Percentiles rank a stretch among this genome's conserved stretches.
phyloP scores from a whole-genome alignment of 2,113 vertebrate species.

The Onychorhynchus coronatus region DNA sequence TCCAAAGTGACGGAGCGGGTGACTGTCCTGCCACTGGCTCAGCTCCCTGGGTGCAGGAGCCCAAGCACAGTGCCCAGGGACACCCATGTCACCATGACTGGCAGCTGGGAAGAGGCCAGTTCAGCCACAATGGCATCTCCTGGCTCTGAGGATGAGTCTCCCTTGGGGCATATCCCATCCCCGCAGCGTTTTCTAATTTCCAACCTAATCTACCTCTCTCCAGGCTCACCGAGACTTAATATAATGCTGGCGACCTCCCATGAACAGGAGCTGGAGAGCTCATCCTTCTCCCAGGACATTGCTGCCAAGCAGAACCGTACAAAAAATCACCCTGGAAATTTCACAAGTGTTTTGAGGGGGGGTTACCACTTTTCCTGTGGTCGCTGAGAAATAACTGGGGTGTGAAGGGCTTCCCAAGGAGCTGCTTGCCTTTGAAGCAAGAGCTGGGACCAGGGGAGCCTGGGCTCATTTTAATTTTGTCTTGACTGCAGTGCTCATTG shows the following conservation, averaged over 20 bases:
- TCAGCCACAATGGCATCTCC: accelerated
- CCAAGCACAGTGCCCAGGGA: neutral
- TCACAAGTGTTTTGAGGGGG: neutral
- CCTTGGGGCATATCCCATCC: neutral
- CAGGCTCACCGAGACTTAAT: neutral
- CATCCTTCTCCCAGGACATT: neutral
- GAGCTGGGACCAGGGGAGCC: neutral
- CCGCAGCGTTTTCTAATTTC: neutral
- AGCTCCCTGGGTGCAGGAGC: accelerated
- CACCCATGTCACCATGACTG: accelerated
- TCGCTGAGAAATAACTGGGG: neutral
- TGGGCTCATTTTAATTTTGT: neutral
- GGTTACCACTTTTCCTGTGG: neutral
- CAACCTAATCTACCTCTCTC: neutral
- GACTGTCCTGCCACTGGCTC: accelerated
- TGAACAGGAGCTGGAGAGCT: neutral
- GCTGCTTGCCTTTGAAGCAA: neutral
- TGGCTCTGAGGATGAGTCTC: accelerated
- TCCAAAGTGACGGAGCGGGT: accelerated
- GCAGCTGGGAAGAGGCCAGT: neutral
- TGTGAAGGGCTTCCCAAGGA: neutral
- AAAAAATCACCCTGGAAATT: neutral
- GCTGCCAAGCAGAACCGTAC: neutral
- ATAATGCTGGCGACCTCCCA: neutral
- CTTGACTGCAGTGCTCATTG: neutral